Percentiles rank a stretch among this genome's conserved stretches.
These are phyloP conservation scores for Balaenoptera acutorostrata DNA, from an alignment of 2,113 vertebrate genomes.

Conservation along the genomic window DNA sequence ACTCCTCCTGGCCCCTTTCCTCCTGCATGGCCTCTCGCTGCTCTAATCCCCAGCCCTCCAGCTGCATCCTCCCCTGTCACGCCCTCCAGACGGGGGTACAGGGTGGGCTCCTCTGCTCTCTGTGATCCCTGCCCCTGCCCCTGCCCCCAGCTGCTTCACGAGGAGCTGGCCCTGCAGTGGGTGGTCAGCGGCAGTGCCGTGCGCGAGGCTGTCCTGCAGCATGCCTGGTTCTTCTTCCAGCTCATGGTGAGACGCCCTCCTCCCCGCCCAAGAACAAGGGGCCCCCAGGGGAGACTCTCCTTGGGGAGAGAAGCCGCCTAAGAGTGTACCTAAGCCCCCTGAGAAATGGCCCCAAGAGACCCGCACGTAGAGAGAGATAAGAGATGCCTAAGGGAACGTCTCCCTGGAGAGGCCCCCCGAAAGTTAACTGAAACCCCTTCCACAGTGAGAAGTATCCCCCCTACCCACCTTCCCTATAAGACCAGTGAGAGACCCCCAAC, in stretches of 20 bases:
- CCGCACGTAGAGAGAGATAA: not conserved
- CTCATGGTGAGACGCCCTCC: constrained; percentile 83
- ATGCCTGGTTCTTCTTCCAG: constrained; percentile 94
- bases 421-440: not conserved
- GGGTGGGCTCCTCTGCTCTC: not conserved
- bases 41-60: not conserved
- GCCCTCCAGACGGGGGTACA: accelerated
- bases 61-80: not conserved
- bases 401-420: not conserved
- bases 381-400: not conserved
- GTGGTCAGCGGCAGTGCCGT: constrained; percentile 89
- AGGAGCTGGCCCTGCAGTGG: constrained; percentile 92
- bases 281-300: not conserved
- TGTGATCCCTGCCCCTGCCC: not conserved
- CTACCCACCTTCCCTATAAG: not conserved
- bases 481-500: not conserved
- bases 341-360: not conserved
- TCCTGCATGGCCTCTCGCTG: constrained; percentile 5
- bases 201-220: constrained; percentile 87
- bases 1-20: not conserved
- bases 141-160: constrained; percentile 85
- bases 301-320: not conserved
- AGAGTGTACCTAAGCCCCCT: not conserved
- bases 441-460: not conserved
- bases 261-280: accelerated